Conservation (phyloP, 2,113 vertebrate genomes). For the Grallaria varia region DNA sequence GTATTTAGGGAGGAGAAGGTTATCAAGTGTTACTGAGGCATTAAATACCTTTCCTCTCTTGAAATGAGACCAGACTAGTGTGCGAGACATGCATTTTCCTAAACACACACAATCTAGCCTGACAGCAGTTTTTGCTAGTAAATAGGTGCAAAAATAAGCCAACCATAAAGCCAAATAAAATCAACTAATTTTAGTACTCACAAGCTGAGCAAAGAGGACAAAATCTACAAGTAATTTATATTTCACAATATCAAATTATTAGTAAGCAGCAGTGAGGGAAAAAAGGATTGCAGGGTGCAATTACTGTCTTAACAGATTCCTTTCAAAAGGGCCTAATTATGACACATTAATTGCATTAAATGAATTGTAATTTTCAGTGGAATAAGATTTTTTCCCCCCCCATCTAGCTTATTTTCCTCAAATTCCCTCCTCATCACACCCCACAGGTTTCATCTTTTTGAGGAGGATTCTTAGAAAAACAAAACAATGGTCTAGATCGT, state of each 20-base stretch:
- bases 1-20: background rate
- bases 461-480: background rate
- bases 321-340: conserved; percentile 46
- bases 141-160: conserved; percentile 18
- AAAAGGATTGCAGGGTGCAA: background rate
- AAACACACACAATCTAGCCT: background rate
- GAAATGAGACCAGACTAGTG: background rate
- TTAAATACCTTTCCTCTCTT: background rate
- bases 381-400: background rate
- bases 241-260: conserved; percentile 34
- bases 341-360: conserved; percentile 30
- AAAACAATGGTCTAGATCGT: background rate
- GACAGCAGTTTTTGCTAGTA: conserved; percentile 24
- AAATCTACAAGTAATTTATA: conserved; percentile 37
- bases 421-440: background rate
- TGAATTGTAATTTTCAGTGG: background rate
- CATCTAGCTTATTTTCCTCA: background rate
- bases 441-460: background rate
- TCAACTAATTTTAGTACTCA: conserved; percentile 20
- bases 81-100: background rate
- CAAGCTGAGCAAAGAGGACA: conserved; percentile 4
- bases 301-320: conserved; percentile 24
- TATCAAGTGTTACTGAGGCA: background rate
- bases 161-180: conserved; percentile 16
- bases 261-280: background rate